Base-by-base conservation (phyloP, 2,797 vertebrate species). In the Neoniphon sammara region DNA sequence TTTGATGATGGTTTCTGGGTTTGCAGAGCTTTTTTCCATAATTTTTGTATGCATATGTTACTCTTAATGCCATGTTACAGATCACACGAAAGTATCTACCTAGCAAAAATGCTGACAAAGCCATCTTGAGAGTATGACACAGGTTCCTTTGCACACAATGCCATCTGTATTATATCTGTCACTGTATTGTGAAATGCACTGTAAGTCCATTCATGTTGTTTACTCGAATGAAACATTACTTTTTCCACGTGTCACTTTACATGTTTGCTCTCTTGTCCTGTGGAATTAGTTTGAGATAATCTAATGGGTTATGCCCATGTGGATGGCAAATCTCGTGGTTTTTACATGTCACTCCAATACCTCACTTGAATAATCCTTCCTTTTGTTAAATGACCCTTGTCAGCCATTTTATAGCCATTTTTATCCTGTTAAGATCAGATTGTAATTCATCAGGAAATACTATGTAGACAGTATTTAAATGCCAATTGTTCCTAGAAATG, bases 131-230 rank as follows among this genome's bases (percentile, higher is more conserved):
- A 72, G 77, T 87, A 77, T 79, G 80, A 31, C 70, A 71, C 88
- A 90, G 89, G 78, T 87, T 81, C 67, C 70, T 90, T 85, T 90
- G 78, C 86, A 68, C 70, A 84, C 77, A 21, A 91, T 85, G 87
- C 89, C 90, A 92, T 91, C 88, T 90, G 89, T 92, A 85, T 91
- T 90, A 82, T 86, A 85, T 77, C 31, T 76, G 84, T 84, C 73
- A 78, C 67, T 86, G 78, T 91, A 80, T 85, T 75, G 78, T 90
- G 31, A 89, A 78, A 88, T 79, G 80, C 90, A 86, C 80, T 89
- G 85, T 88, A 42, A 80, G 76, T 87, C 73, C 60, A 59, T 85
- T 73, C 9, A 11, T 46, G 66, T 86, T 69, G 85, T 93, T 89
- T 90, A 92, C 85, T 67, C 44, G 86, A 68, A 81, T 63, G 68